Evolutionary conservation across 2,797 vertebrate genomes (phyloP), one percentile per base, ranked within the genome.

Genomic region (Chelonia mydas): DNA sequence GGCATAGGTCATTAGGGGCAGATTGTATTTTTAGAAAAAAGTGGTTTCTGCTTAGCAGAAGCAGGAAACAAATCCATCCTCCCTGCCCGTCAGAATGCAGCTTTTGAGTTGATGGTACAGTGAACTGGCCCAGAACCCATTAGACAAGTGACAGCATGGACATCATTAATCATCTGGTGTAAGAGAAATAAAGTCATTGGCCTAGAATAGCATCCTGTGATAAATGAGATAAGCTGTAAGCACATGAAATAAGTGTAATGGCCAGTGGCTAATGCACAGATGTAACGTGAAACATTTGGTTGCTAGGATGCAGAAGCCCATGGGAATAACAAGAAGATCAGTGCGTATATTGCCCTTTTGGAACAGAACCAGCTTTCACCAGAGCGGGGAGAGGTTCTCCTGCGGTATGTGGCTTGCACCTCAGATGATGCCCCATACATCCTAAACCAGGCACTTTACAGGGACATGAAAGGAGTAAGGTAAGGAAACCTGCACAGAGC

Each of bases 391-490:
- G 83, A 86, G 19, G 45, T 92, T 87, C 89, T 98, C 8, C 91
- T 99, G 53, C 98, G 78, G 76, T 98, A 98, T 1, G 97, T 98
- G 93, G 98, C 98, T 23, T 98, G 98, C 55, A 98, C 98, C 0
- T 16, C 97, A 85, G 97, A 98, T 0, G 98, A 98, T 86, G 98
- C 98, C 83, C 97, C 97, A 0, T 97, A 96, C 88, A 89, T 99
- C 53, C 89, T 99, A 4, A 98, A 98, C 85, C 95, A 91, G 93
- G 93, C 91, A 4, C 98, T 99, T 77, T 97, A 98, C 89, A 97
- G 96, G 89, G 98, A 98, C 80, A 98, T 98, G 98, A 96, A 98
- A 68, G 98, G 98, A 90, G 95, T 98, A 86, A 99, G 98, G 98
- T 98, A 96, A 97, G 98, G 89, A 94, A 94, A 81, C 77, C 79